These are phyloP conservation scores for Euplagia quadripunctaria DNA, from an alignment of 2,888 invertebrate species.

Conservation along the genomic window DNA sequence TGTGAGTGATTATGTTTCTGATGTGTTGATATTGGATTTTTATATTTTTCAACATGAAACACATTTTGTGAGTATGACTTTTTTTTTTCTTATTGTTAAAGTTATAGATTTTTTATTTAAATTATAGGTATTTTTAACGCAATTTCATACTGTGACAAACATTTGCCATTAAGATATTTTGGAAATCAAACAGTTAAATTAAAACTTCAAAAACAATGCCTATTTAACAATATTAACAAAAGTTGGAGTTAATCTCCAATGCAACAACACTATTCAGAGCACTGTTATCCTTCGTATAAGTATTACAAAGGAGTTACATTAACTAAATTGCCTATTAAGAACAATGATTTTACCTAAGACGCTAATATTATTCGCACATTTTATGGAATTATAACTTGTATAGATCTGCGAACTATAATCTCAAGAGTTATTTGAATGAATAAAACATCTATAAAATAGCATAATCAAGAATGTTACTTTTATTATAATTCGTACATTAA, in stretches of 20 bases:
- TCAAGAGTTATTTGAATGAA: neutral
- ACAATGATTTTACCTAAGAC: slow-evolving; percentile 11
- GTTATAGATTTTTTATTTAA: neutral
- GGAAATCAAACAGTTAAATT: neutral
- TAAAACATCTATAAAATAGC: neutral
- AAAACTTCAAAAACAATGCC: slow-evolving; percentile 5
- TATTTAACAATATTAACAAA: neutral
- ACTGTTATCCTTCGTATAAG: slow-evolving; percentile 14
- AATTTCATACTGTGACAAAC: too few species aligned
- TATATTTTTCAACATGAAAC: slow-evolving; percentile 51
- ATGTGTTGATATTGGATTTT: slow-evolving; percentile 39
- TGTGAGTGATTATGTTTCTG: slow-evolving; percentile 46
- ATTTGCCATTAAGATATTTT: neutral
- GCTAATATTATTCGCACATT: neutral
- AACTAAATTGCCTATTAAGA: slow-evolving; percentile 17
- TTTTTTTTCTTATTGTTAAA: neutral
- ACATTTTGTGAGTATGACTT: slow-evolving; percentile 52
- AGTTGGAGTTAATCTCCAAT: slow-evolving; percentile 13
- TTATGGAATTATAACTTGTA: neutral
- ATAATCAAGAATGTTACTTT: neutral
- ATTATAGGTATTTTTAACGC: too few species aligned
- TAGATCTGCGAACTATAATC: neutral
- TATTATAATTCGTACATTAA: neutral
- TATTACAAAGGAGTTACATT: slow-evolving; percentile 20
- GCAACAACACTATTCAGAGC: slow-evolving; percentile 17